A percentile compares a stretch with the other conserved stretches of the same genome.
Conservation (phyloP, 2,888 invertebrate genomes). For the Litoditis marina region DNA sequence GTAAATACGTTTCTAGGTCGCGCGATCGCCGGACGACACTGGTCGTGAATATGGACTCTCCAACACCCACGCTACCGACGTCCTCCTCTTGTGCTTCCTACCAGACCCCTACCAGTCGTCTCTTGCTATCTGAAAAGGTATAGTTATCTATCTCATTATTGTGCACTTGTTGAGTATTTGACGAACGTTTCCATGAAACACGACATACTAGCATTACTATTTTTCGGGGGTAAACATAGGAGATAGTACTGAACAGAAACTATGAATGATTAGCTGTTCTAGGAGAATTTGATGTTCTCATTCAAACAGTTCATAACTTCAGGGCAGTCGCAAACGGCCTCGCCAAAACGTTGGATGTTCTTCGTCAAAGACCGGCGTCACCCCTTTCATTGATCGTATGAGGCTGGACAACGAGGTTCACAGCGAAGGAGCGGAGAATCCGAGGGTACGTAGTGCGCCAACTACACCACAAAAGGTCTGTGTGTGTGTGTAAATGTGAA, state of each 20-base stretch:
- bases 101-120: no score
- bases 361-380: constrained; percentile 1
- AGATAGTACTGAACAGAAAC: no score
- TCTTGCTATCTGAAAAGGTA: neutral
- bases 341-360: neutral
- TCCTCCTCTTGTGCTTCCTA: no score
- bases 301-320: no score
- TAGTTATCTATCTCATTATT: neutral
- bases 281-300: no score
- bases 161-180: no score
- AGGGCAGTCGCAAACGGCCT: constrained; percentile 16
- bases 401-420: neutral
- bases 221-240: no score
- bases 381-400: constrained; percentile 10
- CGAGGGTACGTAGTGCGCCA: constrained; percentile 22
- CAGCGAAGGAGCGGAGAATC: neutral
- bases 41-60: neutral
- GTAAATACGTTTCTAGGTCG: neutral
- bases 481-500: no score
- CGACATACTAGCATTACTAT: no score
- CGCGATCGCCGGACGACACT: constrained; percentile 1
- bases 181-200: no score
- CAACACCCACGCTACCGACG: no score
- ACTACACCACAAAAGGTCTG: constrained; percentile 16
- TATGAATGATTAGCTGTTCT: no score